These are phyloP conservation scores for Caenorhabditis latens DNA, from an alignment of 1,140 invertebrate species.

Conservation along the genomic window DNA sequence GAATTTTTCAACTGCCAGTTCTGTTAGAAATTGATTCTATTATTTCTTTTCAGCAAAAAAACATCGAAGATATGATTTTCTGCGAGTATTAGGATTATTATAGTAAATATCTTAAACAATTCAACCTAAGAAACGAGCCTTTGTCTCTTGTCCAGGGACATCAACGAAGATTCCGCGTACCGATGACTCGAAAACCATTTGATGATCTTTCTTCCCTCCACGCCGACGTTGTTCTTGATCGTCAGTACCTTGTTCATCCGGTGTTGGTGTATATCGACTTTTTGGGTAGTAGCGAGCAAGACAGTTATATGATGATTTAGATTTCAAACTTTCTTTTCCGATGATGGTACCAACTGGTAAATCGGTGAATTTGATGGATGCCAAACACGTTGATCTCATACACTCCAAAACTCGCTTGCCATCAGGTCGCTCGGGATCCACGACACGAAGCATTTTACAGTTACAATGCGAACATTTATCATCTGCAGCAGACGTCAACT, in stretches of 20 bases:
- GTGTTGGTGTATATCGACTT: not conserved
- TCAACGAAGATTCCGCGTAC: not conserved
- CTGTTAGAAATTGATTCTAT: not conserved
- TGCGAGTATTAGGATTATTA: no score
- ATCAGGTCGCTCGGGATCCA: not conserved
- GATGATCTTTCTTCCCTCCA: not conserved
- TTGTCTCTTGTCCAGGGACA: conserved; percentile 1
- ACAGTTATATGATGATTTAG: not conserved
- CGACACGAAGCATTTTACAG: conserved; percentile 7
- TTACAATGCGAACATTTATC: conserved; percentile 6
- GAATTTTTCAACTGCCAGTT: not conserved
- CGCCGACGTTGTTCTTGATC: not conserved
- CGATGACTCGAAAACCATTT: not conserved
- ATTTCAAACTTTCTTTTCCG: not conserved
- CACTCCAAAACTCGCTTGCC: not conserved
- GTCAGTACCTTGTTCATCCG: not conserved
- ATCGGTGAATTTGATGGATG: not conserved
- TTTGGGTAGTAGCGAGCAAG: conserved; percentile 8
- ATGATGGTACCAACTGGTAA: not conserved
- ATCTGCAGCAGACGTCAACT: not conserved
- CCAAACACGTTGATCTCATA: conserved; percentile 1
- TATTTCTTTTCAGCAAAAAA: no score
- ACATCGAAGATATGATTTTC: no score
- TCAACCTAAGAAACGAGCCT: not conserved
- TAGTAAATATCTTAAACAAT: not conserved